Base-by-base conservation (phyloP, 2,113 vertebrate species). In the Pagrus major region DNA sequence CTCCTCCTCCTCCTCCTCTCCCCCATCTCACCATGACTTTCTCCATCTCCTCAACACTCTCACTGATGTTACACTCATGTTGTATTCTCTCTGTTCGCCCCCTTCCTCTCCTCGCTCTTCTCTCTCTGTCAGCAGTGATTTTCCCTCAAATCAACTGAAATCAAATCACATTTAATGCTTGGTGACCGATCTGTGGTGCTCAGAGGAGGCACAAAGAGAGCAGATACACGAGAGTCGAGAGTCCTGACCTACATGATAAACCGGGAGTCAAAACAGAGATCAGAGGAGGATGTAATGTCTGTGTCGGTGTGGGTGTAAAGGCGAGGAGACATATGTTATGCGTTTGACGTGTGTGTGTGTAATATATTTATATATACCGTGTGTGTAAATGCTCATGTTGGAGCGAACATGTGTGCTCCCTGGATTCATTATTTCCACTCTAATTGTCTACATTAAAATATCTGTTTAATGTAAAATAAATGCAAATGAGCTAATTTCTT, bases 41-140 rank as follows among this genome's bases (percentile, higher is more conserved):
- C 84, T 81, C 73, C 69, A 76, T 82, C 77, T 44, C 84, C 73
- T 80, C 81, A 58, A 39, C 72, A 14, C 71, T 68, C 65, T 58
- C 75, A 59, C 85, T 77, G 83, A 88, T 84, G 78, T 83, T 86
- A 83, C 59, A 51, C 81, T 89, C 70, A 49, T 85, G 79, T 54
- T 73, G 73, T 56, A 81, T 85, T 90, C 87, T 71, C 80, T 79
- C 84, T 83, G 71, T 84, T 87, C 86, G 3, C 15, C 23, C 52
- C 16, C 37, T 16, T 20, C 46, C 23, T 25, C 11, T 31, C 31
- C n/a, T 25, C 37, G 44, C 35, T 6, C 1, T 9, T 31, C 33
- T 71, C 35, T 54, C 49, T 76, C 58, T 72, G 59, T 77, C 69
- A 49, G 65, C 61, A 21, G 47, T 6, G 35, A 72, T 80, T 81